These are phyloP conservation scores for Ricordea florida DNA, from an alignment of 92 coral and sea anemone species.

Conservation along the genomic window DNA sequence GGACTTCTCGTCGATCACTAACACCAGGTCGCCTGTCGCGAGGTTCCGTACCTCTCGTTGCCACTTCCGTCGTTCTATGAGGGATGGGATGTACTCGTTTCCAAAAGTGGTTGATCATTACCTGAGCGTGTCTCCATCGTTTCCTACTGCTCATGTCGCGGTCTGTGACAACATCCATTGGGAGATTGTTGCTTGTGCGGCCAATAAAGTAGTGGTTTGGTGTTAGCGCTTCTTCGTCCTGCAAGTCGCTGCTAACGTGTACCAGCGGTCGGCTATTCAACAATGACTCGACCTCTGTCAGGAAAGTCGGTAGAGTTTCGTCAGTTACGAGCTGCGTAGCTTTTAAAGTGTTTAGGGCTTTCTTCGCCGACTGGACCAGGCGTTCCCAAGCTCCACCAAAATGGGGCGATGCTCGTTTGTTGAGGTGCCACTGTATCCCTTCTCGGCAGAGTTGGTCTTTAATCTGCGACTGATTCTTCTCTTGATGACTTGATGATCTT, in stretches of 20 bases:
- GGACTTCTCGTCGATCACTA: conserved; percentile 28
- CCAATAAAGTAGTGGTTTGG: conserved; percentile 45
- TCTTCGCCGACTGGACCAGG: conserved; percentile 14
- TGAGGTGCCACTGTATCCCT: conserved; percentile 22
- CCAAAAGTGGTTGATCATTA: no score
- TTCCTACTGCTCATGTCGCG: conserved; percentile 7
- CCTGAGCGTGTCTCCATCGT: conserved; percentile 28
- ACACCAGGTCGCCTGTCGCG: conserved; percentile 21
- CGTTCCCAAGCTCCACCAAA: conserved; percentile 50
- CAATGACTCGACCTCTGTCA: conserved; percentile 1
- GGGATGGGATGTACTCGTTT: conserved; percentile 24
- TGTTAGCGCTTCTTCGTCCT: conserved; percentile 16
- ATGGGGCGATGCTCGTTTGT: conserved; percentile 35
- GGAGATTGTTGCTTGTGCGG: conserved; percentile 13
- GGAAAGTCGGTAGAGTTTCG: conserved; percentile 1
- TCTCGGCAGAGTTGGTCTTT: conserved; percentile 4
- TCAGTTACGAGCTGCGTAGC: conserved; percentile 17
- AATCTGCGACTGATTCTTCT: background rate
- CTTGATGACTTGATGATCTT: background rate
- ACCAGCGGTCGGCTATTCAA: conserved; percentile 15
- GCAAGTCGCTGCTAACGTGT: conserved; percentile 15
- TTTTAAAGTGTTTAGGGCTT: conserved; percentile 21
- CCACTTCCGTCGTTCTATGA: conserved; percentile 34
- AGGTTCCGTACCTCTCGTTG: conserved; percentile 3
- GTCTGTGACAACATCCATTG: conserved; percentile 13